Evolutionary conservation across 2,888 invertebrate species (phyloP).

Genomic region (Apeira syringaria): DNA sequence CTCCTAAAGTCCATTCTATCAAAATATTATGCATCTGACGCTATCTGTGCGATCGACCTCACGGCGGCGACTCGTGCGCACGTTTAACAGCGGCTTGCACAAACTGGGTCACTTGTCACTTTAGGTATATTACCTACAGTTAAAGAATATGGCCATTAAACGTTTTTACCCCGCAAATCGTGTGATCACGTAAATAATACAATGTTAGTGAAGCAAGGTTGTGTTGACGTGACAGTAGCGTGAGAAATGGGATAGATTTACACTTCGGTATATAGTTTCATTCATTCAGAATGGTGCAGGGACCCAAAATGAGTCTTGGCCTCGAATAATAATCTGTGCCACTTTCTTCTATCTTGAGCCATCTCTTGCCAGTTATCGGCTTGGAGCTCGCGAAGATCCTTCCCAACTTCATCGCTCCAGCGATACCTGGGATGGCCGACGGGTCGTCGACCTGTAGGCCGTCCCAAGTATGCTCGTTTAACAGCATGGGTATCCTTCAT

Average conservation of each 20-base stretch:
- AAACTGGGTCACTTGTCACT: constrained; percentile 19
- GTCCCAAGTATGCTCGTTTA: too few relatives aligned
- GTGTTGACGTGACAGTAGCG: constrained; percentile 2
- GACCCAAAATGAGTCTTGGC: too few relatives aligned
- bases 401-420: too few relatives aligned
- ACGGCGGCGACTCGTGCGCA: constrained; percentile 17
- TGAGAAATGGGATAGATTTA: constrained; percentile 13
- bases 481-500: too few relatives aligned
- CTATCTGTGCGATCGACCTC: constrained; percentile 18
- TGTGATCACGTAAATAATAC: constrained; percentile 14
- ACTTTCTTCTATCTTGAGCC: too few relatives aligned
- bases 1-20: neutral
- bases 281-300: too few relatives aligned
- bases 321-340: too few relatives aligned
- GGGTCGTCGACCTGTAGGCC: too few relatives aligned
- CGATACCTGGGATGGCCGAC: too few relatives aligned
- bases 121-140: neutral
- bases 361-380: too few relatives aligned
- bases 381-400: too few relatives aligned
- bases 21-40: constrained; percentile 1
- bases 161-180: constrained; percentile 5
- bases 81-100: constrained; percentile 6
- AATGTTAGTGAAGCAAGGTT: constrained; percentile 18
- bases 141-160: constrained; percentile 7
- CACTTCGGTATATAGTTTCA: too few relatives aligned